A percentile compares a stretch with the other conserved stretches of the same genome.
phyloP scores from a whole-genome alignment of 2,797 vertebrate species.

The Echiichthys vipera region DNA sequence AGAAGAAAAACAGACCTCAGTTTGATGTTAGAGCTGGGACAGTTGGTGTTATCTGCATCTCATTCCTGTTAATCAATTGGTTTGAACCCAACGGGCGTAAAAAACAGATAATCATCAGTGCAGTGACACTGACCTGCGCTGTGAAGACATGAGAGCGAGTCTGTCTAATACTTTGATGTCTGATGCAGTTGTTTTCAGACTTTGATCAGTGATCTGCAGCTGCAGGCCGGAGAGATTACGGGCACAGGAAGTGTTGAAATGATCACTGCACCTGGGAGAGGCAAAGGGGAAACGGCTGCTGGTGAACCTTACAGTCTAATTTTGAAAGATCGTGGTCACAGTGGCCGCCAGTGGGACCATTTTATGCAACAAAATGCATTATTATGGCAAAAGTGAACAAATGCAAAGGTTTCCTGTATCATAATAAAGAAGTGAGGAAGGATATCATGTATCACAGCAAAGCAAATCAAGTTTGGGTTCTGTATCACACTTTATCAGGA shows the following conservation, averaged over 20 bases:
- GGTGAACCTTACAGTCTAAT: slow-evolving; percentile 6
- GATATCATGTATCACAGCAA: not conserved
- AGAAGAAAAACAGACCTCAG: slow-evolving; percentile 44
- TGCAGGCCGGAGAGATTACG: slow-evolving; percentile 55
- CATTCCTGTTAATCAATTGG: slow-evolving; percentile 38
- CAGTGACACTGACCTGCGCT: slow-evolving; percentile 37
- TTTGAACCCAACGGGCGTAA: slow-evolving; percentile 15
- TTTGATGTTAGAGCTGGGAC: slow-evolving; percentile 21
- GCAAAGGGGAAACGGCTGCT: slow-evolving; percentile 19
- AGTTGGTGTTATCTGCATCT: slow-evolving; percentile 34
- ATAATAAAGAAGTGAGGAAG: not conserved
- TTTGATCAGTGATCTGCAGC: slow-evolving; percentile 73
- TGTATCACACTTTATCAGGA: not conserved
- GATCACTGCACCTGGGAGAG: slow-evolving; percentile 60
- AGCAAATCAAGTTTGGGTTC: not conserved
- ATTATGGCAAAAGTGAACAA: not conserved
- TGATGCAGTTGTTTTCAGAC: slow-evolving; percentile 47
- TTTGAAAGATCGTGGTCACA: not conserved
- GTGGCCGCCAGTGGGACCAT: not conserved
- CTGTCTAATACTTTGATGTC: slow-evolving; percentile 49
- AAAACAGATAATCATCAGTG: slow-evolving; percentile 29
- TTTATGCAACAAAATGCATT: not conserved
- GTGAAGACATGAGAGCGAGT: slow-evolving; percentile 16
- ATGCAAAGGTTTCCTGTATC: not conserved
- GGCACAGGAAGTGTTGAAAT: slow-evolving; percentile 52